phyloP scores from a whole-genome alignment of 2,113 vertebrate genomes.

The Chionis minor region DNA sequence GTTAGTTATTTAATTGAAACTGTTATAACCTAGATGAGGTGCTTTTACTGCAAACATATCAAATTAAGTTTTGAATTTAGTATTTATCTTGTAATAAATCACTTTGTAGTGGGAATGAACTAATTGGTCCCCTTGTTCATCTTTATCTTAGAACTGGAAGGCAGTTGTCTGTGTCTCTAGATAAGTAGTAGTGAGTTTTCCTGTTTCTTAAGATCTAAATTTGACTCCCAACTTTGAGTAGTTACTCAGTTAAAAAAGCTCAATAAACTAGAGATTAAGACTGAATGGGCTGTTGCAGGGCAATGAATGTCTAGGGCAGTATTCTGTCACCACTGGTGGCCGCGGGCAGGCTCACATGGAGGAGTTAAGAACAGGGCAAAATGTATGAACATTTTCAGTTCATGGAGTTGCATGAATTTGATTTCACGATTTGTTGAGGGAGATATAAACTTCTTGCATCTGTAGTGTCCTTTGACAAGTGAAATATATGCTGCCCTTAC shows the following conservation, averaged over 20 bases:
- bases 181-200: not conserved
- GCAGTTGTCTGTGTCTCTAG: not conserved
- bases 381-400: not conserved
- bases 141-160: not conserved
- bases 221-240: not conserved
- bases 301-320: not conserved
- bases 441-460: not conserved
- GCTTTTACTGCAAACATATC: not conserved
- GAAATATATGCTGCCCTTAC: not conserved
- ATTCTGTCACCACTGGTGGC: not conserved
- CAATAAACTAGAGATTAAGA: not conserved
- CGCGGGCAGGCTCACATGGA: fast-evolving
- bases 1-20: not conserved
- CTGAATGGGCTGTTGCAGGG: not conserved
- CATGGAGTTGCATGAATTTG: not conserved
- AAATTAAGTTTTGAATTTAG: not conserved
- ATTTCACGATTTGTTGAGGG: no score
- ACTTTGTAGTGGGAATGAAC: not conserved
- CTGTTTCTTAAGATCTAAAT: not conserved
- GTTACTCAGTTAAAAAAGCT: not conserved
- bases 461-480: not conserved
- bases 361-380: not conserved
- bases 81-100: not conserved
- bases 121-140: not conserved
- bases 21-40: not conserved